A percentile compares a stretch with the other conserved stretches of the same genome.
phyloP scores from a whole-genome alignment of 2,797 vertebrate genomes.

The Siniperca scherzeri region DNA sequence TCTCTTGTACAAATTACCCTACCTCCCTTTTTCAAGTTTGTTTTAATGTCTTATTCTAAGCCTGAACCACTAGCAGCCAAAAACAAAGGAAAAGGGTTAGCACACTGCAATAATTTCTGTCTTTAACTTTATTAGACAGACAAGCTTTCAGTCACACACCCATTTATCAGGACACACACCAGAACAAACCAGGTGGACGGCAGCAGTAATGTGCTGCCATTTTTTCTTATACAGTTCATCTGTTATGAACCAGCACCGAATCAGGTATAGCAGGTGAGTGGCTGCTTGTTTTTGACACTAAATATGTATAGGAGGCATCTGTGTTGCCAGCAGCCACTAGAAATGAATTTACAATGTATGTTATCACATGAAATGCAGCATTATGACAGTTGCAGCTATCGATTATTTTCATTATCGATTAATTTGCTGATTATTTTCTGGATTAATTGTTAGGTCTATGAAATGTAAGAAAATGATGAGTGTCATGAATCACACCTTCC shows the following conservation, averaged over 20 bases:
- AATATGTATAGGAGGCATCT: background rate
- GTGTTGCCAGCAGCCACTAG: background rate
- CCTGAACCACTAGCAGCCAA: background rate
- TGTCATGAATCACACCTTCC: background rate
- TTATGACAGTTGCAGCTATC: background rate
- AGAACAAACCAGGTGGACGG: background rate
- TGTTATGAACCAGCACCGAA: background rate
- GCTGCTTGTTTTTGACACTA: background rate
- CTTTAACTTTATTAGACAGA: slow-evolving; percentile 7
- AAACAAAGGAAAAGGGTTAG: background rate
- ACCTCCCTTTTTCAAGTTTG: background rate
- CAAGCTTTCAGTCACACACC: slow-evolving; percentile 11
- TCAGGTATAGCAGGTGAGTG: background rate
- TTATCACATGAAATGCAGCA: background rate
- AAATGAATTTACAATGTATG: background rate
- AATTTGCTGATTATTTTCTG: background rate
- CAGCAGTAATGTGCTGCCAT: background rate
- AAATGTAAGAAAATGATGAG: background rate
- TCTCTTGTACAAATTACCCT: background rate
- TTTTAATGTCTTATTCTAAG: background rate
- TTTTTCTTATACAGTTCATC: background rate
- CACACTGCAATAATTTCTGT: background rate
- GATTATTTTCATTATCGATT: background rate
- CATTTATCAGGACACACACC: background rate
- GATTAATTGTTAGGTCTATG: background rate